Conservation (phyloP, 2,797 vertebrate species). For the Yasuhikotakia modesta region DNA sequence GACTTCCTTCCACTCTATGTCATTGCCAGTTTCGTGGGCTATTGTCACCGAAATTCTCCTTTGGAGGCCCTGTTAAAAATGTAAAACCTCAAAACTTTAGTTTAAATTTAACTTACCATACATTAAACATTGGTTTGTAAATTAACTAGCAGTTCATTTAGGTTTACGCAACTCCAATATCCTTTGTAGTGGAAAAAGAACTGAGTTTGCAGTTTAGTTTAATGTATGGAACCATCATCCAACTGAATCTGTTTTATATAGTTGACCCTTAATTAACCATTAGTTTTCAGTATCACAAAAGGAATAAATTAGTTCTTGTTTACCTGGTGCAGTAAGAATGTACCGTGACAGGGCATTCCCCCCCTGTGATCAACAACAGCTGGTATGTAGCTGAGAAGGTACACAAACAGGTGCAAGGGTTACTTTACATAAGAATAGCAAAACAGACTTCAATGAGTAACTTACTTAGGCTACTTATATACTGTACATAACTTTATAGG, state of each 20-base stretch:
- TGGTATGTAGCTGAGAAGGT: conserved; percentile 87
- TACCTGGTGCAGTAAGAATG: conserved; percentile 96
- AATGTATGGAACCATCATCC: too few relatives aligned
- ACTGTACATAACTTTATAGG: conserved; percentile 11
- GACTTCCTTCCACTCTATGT: conserved; percentile 96
- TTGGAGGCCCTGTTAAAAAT: conserved; percentile 87
- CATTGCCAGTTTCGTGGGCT: conserved; percentile 91
- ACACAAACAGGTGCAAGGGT: conserved; percentile 37
- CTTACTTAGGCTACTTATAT: neutral
- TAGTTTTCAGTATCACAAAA: neutral
- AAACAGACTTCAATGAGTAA: conserved; percentile 3
- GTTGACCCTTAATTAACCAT: neutral
- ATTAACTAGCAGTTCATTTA: too few relatives aligned
- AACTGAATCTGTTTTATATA: neutral
- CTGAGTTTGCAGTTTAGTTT: too few relatives aligned
- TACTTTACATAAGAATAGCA: conserved; percentile 32
- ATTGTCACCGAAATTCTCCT: conserved; percentile 94
- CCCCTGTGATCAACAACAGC: conserved; percentile 94
- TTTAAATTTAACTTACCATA: neutral
- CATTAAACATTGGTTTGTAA: too few relatives aligned
- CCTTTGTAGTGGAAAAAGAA: too few relatives aligned
- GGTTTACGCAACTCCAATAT: too few relatives aligned
- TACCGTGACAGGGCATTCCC: conserved; percentile 94
- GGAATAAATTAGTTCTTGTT: neutral
- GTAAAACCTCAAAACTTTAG: neutral